A percentile compares a stretch with the other conserved stretches of the same genome.
Conservation (phyloP, 2,888 invertebrate species). For the Chorisops tibialis region DNA sequence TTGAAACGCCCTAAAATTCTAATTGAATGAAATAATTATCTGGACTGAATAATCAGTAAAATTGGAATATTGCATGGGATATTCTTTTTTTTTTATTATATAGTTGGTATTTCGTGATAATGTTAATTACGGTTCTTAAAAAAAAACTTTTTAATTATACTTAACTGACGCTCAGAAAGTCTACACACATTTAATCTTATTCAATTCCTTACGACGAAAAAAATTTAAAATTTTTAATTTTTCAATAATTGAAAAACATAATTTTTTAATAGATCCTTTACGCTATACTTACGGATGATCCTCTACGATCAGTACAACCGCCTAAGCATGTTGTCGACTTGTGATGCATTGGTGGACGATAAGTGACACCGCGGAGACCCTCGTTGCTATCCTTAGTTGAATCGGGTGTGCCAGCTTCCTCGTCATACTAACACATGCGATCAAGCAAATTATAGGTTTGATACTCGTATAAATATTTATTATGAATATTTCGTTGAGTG, state of each 20-base stretch:
- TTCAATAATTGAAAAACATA: no score
- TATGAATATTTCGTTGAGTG: no score
- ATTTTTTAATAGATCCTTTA: no score
- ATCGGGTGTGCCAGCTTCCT: constrained; percentile 53
- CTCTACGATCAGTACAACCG: constrained; percentile 69
- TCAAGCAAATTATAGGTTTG: constrained; percentile 34
- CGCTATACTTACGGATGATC: constrained; percentile 68
- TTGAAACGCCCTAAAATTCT: not conserved
- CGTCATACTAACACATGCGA: constrained; percentile 46
- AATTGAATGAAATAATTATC: not conserved
- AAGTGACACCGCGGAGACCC: constrained; percentile 59
- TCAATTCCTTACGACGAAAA: no score
- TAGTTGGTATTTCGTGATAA: no score
- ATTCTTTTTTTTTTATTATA: not conserved
- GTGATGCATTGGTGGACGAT: constrained; percentile 57
- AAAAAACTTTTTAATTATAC: not conserved
- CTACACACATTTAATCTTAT: no score
- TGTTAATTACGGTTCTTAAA: not conserved
- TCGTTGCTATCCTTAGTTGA: constrained; percentile 57
- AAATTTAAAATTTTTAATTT: no score
- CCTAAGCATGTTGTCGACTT: constrained; percentile 66
- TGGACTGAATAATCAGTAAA: no score
- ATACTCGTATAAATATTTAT: constrained; percentile 18
- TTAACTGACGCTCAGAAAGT: no score
- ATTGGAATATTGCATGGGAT: no score